Evolutionary conservation across 2,797 vertebrate genomes (phyloP).

Genomic region (Clamator glandarius): DNA sequence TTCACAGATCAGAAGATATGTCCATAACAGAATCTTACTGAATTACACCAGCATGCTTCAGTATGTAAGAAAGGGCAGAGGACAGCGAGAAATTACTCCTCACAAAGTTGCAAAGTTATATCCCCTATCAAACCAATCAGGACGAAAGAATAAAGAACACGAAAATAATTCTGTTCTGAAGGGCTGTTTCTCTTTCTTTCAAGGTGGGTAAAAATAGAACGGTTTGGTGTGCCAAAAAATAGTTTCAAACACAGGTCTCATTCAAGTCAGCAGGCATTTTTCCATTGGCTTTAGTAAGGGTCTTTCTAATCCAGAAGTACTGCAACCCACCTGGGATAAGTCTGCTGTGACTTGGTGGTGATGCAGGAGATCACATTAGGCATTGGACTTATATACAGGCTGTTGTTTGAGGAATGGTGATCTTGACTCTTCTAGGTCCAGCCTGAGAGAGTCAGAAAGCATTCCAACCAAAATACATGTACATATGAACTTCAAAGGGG

Average conservation of each 20-base stretch:
- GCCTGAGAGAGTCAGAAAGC: neutral
- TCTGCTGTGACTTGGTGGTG: neutral
- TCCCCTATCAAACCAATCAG: constrained; percentile 17
- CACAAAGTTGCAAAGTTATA: neutral
- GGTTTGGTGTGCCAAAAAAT: neutral
- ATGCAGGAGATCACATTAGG: neutral
- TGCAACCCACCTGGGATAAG: neutral
- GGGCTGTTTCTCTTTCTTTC: neutral
- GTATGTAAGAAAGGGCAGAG: constrained; percentile 41
- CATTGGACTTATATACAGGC: neutral
- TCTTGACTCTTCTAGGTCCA: neutral
- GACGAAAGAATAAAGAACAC: constrained; percentile 17
- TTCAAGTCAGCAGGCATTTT: neutral
- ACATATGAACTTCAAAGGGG: neutral
- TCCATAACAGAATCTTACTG: constrained; percentile 41
- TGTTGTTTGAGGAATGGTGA: neutral
- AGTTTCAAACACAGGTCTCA: neutral
- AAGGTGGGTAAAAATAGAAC: neutral
- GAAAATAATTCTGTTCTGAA: constrained; percentile 5
- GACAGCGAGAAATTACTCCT: constrained; percentile 10
- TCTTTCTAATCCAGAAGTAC: neutral
- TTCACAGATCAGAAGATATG: constrained; percentile 54
- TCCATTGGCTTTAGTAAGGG: neutral
- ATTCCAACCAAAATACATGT: neutral
- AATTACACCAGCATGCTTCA: constrained; percentile 25